Evolutionary conservation across 2,113 vertebrate species (phyloP), one percentile per base, ranked within the genome.

Genomic region (Hippocampus guttulatus): DNA sequence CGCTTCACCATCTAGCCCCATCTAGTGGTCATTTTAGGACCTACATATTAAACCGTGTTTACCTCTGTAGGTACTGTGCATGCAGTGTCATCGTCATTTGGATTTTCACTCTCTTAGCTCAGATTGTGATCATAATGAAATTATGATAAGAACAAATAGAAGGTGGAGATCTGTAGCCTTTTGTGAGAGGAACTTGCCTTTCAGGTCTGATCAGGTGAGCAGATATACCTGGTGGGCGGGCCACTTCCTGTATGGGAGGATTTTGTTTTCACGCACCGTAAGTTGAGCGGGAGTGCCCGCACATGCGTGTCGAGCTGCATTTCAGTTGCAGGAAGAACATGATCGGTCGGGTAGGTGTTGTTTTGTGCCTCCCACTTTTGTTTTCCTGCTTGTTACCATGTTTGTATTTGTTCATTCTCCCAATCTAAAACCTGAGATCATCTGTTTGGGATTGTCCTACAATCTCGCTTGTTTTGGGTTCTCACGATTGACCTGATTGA

Each of bases 151-250:
- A 68, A 41, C 51, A 68, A 5, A 71, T 60, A 69, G 21, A 74
- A 69, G 87, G 85, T 18, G 85, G 68, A 75, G 78, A n/a, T 0
- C 12, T 2, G 43, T 25, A 49, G 61, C 45, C 71, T 64, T 21
- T 7, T 21, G 69, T 54, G 25, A 43, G 58, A 8, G 63, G 63
- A 88, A 87, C 90, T 69, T 0, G 88, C 71, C 75, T 91, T 85
- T 85, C 89, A 83, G 84, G 87, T 91, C 82, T 74, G 77, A 81
- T 81, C 81, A 88, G 88, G 82, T 88, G 80, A 83, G 77, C 62
- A 10, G 63, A 16, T 61, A 12, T 75, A 80, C 83, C 83, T 70
- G 73, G 64, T 38, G 66, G 81, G 82, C 27, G 49, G 68, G 62
- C 67, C 54, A 58, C 67, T 81, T 78, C 71, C 78, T 76, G 73